phyloP scores from a whole-genome alignment of 2,113 vertebrate species.

The Tetraodon nigroviridis region DNA sequence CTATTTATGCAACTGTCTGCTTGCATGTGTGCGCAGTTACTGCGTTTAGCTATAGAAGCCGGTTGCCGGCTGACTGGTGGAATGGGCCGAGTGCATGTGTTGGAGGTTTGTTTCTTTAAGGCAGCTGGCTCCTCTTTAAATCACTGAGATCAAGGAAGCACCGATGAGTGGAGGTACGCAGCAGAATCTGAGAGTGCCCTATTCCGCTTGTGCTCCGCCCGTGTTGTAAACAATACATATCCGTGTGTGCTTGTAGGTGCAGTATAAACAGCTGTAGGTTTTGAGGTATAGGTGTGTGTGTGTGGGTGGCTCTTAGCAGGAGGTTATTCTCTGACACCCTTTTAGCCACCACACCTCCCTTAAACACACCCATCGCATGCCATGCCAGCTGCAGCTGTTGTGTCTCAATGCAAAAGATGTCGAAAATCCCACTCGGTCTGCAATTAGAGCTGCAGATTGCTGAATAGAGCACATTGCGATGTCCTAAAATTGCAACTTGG shows the following conservation, averaged over 20 bases:
- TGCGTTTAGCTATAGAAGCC: neutral
- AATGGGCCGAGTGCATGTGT: slow-evolving; percentile 1
- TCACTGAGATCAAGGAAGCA: slow-evolving; percentile 29
- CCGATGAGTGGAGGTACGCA: slow-evolving; percentile 11
- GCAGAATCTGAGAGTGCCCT: neutral
- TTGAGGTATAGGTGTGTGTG: slow-evolving; percentile 35
- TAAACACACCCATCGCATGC: slow-evolving; percentile 61
- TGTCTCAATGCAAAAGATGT: slow-evolving; percentile 60
- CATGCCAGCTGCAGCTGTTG: slow-evolving; percentile 71
- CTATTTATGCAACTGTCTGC: neutral
- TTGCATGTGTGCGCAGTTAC: neutral
- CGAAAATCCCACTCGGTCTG: slow-evolving; percentile 59
- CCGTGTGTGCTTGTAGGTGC: neutral
- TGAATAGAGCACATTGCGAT: slow-evolving; percentile 66
- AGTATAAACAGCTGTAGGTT: slow-evolving; percentile 13
- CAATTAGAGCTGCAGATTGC: slow-evolving; percentile 70
- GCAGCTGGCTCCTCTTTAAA: slow-evolving; percentile 42
- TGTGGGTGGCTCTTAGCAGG: slow-evolving; percentile 48
- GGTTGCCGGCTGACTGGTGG: slow-evolving; percentile 13
- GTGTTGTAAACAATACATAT: too few species aligned
- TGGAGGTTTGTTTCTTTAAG: slow-evolving; percentile 1
- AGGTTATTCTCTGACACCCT: slow-evolving; percentile 56
- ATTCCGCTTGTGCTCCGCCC: slow-evolving; percentile 6
- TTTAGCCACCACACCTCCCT: slow-evolving; percentile 52
- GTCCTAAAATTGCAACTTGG: slow-evolving; percentile 64